phyloP scores from a whole-genome alignment of 2,888 invertebrate genomes.

The Andrena camellia region DNA sequence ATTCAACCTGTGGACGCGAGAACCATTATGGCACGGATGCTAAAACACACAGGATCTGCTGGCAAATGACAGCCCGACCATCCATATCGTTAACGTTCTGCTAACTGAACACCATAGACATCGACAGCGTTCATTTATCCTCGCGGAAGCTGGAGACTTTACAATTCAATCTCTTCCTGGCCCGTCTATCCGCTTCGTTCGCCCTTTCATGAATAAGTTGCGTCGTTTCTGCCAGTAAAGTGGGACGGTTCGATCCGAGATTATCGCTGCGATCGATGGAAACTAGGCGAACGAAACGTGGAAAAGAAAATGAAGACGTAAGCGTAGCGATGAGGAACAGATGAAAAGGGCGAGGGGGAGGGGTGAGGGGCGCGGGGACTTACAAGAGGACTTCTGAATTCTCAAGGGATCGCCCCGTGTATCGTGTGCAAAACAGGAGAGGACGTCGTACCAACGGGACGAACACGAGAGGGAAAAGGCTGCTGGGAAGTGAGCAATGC shows the following conservation, averaged over 20 bases:
- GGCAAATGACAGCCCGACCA: too few species aligned
- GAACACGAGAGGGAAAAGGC: not conserved
- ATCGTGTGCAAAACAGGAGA: constrained; percentile 71
- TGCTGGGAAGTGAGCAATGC: constrained; percentile 19
- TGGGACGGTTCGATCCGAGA: constrained; percentile 37
- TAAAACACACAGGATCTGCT: too few species aligned
- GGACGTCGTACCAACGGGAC: constrained; percentile 23
- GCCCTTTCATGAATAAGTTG: constrained; percentile 48
- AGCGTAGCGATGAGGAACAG: constrained; percentile 53
- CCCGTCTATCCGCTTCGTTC: constrained; percentile 23
- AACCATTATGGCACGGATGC: too few species aligned
- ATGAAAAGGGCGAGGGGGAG: constrained; percentile 49
- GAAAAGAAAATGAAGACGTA: constrained; percentile 44
- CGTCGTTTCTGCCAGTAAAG: constrained; percentile 16
- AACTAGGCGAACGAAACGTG: constrained; percentile 12
- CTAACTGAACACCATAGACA: not conserved
- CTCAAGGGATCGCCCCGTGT: constrained; percentile 73
- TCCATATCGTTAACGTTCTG: not conserved
- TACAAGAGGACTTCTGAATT: constrained; percentile 66
- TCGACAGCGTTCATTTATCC: constrained; percentile 19
- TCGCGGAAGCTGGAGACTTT: constrained; percentile 13
- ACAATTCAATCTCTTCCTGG: constrained; percentile 40
- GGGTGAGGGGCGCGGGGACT: constrained; percentile 10
- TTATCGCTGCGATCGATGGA: constrained; percentile 58
- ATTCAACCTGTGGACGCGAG: too few species aligned